Conservation (phyloP, 2,797 vertebrate genomes). For the Darevskia nairensis region DNA sequence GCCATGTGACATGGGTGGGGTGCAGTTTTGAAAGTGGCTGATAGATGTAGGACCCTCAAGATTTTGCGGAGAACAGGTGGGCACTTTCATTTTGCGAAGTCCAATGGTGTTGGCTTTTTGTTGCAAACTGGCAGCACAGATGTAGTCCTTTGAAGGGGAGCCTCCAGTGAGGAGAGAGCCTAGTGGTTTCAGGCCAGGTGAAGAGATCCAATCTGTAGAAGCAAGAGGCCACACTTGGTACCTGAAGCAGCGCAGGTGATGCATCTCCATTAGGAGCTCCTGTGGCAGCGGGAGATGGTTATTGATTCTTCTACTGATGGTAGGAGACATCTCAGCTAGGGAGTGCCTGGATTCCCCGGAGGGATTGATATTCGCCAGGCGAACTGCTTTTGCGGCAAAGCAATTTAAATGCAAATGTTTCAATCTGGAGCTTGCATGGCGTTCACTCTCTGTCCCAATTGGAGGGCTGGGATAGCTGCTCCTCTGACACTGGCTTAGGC, state of each 20-base stretch:
- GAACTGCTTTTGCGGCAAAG: conserved; percentile 52
- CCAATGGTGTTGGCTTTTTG: no score
- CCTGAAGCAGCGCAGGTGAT: not conserved
- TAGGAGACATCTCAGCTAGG: conserved; percentile 23
- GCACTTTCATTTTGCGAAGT: not conserved
- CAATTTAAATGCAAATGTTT: conserved; percentile 80
- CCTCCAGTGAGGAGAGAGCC: no score
- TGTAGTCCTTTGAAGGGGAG: not conserved
- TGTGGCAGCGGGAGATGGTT: conserved; percentile 24
- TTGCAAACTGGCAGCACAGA: not conserved
- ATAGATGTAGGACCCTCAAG: not conserved
- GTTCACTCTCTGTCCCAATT: not conserved
- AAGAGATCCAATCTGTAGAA: not conserved
- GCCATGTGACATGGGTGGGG: not conserved
- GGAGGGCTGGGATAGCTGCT: not conserved
- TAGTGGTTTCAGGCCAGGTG: not conserved
- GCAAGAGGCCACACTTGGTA: not conserved
- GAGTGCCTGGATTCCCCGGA: conserved; percentile 11
- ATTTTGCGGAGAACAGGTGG: not conserved
- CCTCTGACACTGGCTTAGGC: not conserved
- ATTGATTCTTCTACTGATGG: conserved; percentile 38
- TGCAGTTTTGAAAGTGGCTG: not conserved
- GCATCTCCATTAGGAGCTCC: conserved; percentile 38
- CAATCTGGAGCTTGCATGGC: conserved; percentile 44
- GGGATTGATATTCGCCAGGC: conserved; percentile 54